These are phyloP conservation scores for Stegodyphus mimosarum DNA, from an alignment of 1,140 invertebrate genomes.

Conservation along the genomic window DNA sequence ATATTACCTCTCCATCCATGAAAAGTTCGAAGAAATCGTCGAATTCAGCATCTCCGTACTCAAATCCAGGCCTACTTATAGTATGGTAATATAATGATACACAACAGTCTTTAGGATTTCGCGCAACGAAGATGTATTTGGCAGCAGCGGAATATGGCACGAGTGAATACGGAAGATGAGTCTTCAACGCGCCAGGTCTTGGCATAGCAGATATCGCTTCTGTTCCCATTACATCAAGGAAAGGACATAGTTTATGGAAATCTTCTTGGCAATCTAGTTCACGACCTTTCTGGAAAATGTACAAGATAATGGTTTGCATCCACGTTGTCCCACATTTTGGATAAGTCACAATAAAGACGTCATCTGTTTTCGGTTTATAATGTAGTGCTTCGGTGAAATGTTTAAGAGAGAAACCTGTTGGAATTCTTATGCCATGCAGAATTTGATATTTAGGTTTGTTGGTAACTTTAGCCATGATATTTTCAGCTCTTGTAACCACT, in stretches of 20 bases:
- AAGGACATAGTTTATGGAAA: conserved; percentile 7
- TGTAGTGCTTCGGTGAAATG: conserved; percentile 6
- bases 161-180: conserved; percentile 80
- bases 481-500: no score
- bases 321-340: conserved; percentile 10
- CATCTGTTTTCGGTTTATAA: background rate
- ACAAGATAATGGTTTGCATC: background rate
- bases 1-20: conserved; percentile 65
- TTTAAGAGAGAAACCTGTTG: conserved; percentile 21
- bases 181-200: conserved; percentile 69
- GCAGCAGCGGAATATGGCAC: conserved; percentile 71
- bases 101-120: conserved; percentile 87
- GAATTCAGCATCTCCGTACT: conserved; percentile 63
- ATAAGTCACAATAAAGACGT: background rate
- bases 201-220: conserved; percentile 28
- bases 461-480: background rate
- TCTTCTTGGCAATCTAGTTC: background rate
- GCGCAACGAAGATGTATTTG: conserved; percentile 79
- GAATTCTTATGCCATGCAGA: conserved; percentile 6
- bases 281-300: background rate
- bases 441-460: background rate
- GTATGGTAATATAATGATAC: conserved; percentile 87
- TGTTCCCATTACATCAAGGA: conserved; percentile 27
- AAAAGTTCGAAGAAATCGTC: conserved; percentile 67
- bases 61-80: conserved; percentile 70